Evolutionary conservation across 2,113 vertebrate genomes (phyloP), one percentile per base, ranked within the genome.

Genomic region (Puntigrus tetrazona): DNA sequence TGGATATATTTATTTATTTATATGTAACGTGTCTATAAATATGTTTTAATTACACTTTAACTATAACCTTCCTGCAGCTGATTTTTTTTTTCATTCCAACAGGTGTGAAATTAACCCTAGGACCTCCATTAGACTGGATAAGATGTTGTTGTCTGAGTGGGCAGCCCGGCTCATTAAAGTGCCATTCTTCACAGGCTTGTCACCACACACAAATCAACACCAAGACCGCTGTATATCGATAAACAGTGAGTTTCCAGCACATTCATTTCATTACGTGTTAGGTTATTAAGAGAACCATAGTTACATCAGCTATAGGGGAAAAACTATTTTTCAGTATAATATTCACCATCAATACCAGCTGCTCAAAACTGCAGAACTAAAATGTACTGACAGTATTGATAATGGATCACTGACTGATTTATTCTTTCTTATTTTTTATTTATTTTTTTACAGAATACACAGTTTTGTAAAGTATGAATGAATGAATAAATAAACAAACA

Each of bases 31-130:
- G 13, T n/a, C 31, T 57, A 67, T 67, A 80, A 31, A 43, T 78
- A 79, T 70, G 63, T 25, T 70, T 81, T 70, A 81, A 55, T 81
- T 50, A 70, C 29, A 81, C 5, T 45, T 16, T 8, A 50, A 13
- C 41, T 70, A 27, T 70, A 81, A 70, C 81, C 88, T 84, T 87
- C 79, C 79, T 74, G 83, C 78, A 73, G 36, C 29, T 18, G 34
- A 16, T 82, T 63, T 38, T 47, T 38, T 47, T 67, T 38, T 38
- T 79, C 52, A 65, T 14, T 61, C 63, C 25, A 77, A 67, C 45
- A 84, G 85, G 29, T 86, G 73, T 82, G 85, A 74, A 85, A 88
- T 89, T 90, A 89, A 93, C 87, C 87, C 74, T 75, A 73, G 57
- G 81, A 90, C 79, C 83, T 79, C 82, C 84, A 87, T 93, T 88